These are phyloP conservation scores for Trichonephila inaurata DNA, from an alignment of 1,140 invertebrate species.

Conservation along the genomic window DNA sequence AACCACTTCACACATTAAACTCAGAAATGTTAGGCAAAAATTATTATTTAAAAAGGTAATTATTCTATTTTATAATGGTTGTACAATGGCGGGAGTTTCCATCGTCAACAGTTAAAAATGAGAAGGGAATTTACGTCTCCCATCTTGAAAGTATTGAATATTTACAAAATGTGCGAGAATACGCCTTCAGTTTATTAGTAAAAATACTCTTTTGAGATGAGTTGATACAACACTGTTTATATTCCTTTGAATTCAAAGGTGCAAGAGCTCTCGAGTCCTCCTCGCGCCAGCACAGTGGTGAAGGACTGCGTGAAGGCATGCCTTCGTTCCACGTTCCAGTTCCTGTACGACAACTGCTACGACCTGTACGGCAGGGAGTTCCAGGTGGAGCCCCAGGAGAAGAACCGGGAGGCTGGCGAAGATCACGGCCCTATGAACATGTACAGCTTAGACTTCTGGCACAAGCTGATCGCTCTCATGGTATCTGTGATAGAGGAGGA, in stretches of 20 bases:
- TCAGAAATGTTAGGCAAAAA: too few relatives aligned
- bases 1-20: too few relatives aligned
- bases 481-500: conserved; percentile 99
- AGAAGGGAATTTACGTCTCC: too few relatives aligned
- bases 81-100: too few relatives aligned
- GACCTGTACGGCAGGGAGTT: conserved; percentile 96
- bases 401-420: conserved; percentile 81
- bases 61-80: too few relatives aligned
- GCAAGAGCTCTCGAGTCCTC: conserved; percentile 98
- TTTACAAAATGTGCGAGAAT: too few relatives aligned
- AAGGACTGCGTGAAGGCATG: conserved; percentile 99
- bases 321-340: conserved; percentile 98
- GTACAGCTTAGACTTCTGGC: conserved; percentile 98
- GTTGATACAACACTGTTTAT: too few relatives aligned
- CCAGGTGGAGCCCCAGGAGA: conserved; percentile 90
- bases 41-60: too few relatives aligned
- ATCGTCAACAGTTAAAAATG: too few relatives aligned
- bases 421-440: conserved; percentile 91
- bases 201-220: too few relatives aligned
- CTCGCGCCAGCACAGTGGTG: conserved; percentile 97
- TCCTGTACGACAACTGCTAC: conserved; percentile 98
- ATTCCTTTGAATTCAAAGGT: conserved; percentile 85
- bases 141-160: too few relatives aligned
- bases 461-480: conserved; percentile 98
- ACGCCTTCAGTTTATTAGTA: too few relatives aligned